Conservation (phyloP, 2,797 vertebrate genomes). For the Tragopan temminckii region DNA sequence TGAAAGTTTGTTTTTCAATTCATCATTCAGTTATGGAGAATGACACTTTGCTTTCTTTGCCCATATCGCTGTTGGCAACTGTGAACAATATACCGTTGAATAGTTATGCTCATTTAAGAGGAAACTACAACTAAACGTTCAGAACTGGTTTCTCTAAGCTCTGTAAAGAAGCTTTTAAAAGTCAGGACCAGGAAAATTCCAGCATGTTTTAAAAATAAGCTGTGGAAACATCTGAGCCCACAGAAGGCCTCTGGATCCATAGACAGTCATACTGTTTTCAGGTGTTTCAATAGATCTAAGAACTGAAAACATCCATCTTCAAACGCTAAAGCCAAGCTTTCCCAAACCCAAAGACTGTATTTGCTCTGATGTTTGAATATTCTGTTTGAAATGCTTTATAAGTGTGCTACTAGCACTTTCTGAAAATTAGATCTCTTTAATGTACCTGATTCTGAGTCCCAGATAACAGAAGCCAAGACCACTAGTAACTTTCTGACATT, state of each 20-base stretch:
- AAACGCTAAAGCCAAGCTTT: not conserved
- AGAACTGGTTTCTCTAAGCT: not conserved
- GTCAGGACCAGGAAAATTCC: not conserved
- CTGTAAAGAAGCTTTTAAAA: not conserved
- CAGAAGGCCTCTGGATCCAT: not conserved
- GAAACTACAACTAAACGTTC: not conserved
- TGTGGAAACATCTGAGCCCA: not conserved
- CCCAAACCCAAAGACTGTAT: not conserved
- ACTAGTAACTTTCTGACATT: not conserved
- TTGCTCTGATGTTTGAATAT: not conserved
- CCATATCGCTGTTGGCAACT: not conserved
- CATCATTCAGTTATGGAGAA: not conserved
- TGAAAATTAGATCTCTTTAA: not conserved
- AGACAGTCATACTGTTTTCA: not conserved
- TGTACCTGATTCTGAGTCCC: not conserved
- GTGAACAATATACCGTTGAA: not conserved
- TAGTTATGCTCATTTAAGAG: not conserved
- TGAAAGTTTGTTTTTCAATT: constrained; percentile 43
- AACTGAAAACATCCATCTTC: not conserved
- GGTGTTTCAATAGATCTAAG: not conserved
- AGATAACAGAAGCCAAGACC: not conserved
- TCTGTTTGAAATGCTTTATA: not conserved
- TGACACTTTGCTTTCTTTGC: not conserved
- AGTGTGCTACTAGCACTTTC: not conserved
- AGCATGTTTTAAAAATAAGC: not conserved